Evolutionary conservation across 2,797 vertebrate species (phyloP).

Genomic region (Harpagifer antarcticus): DNA sequence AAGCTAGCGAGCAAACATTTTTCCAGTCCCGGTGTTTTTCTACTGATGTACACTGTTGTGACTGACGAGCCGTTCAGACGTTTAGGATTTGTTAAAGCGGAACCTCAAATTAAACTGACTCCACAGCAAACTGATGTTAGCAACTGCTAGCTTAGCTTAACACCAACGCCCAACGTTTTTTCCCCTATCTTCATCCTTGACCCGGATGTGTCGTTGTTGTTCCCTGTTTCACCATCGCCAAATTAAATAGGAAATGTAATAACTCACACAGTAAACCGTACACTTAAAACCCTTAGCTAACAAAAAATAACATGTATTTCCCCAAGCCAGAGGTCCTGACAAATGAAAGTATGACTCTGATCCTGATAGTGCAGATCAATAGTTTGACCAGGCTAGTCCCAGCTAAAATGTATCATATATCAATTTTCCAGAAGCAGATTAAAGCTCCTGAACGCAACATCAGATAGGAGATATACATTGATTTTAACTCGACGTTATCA

Average conservation of each 20-base stretch:
- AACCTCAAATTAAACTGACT: not conserved
- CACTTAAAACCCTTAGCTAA: not conserved
- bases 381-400: not conserved
- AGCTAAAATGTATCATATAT: not conserved
- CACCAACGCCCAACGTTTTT: not conserved
- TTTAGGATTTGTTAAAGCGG: not conserved
- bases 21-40: not conserved
- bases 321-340: not conserved
- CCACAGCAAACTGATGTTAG: not conserved
- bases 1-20: no score
- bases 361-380: not conserved
- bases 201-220: conserved; percentile 26
- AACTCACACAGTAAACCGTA: not conserved
- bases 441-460: not conserved
- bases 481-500: not conserved
- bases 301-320: not conserved
- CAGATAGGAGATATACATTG: no score
- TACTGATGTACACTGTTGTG: not conserved
- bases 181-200: not conserved
- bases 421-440: not conserved
- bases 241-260: not conserved
- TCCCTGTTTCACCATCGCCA: not conserved
- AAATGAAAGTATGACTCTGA: not conserved
- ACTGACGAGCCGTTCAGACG: not conserved
- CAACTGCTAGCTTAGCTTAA: not conserved